Base-by-base conservation (phyloP, 2,797 vertebrate species). In the Siniperca obscura region DNA sequence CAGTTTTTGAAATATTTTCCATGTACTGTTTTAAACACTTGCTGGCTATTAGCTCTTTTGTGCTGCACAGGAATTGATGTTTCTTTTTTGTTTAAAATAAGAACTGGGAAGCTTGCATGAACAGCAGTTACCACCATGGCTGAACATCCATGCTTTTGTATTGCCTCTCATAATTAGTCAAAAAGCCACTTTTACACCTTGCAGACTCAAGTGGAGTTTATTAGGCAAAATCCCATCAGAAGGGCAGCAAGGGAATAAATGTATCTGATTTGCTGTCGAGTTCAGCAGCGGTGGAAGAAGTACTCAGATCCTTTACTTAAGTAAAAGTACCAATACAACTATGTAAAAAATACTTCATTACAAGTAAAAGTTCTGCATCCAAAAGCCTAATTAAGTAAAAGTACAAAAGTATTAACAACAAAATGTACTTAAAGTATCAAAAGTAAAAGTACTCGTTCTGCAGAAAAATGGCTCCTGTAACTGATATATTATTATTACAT, bases 141-240 rank as follows among this genome's bases (percentile, higher is more conserved):
- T 66, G 27, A 76, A 77, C n/a, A 70, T 7, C 25, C 48, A 62
- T 34, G 65, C 22, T 59, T 69, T 21, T 52, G 12, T 61, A 40
- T 16, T 69, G 16, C 65, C 2, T 38, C 9, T 66, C 19, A 65
- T 10, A 65, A 53, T 42, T 38, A 53, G 48, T 22, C 36, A 40
- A 25, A 74, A 62, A 38, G 10, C 64, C 22, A 3, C 27, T 44
- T 57, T 70, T 46, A 60, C 21, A 73, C 5, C 12, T 74, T 14
- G 17, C n/a, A 11, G 71, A 74, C 14, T 71, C 27, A n/a, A 53
- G 3, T 40, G 11, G 40, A 40, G 40, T 40, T 1, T 22, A n/a
- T 55, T 55, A 60, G n/a, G 3, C 21, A 68, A 62, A 65, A 40
- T 27, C 21, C 30, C 4, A 44, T 78, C 48, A 76, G 7, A 74